Percentiles rank a stretch among this genome's conserved stretches.
phyloP scores from a whole-genome alignment of 2,113 vertebrate species.

The Oryzias woworae region DNA sequence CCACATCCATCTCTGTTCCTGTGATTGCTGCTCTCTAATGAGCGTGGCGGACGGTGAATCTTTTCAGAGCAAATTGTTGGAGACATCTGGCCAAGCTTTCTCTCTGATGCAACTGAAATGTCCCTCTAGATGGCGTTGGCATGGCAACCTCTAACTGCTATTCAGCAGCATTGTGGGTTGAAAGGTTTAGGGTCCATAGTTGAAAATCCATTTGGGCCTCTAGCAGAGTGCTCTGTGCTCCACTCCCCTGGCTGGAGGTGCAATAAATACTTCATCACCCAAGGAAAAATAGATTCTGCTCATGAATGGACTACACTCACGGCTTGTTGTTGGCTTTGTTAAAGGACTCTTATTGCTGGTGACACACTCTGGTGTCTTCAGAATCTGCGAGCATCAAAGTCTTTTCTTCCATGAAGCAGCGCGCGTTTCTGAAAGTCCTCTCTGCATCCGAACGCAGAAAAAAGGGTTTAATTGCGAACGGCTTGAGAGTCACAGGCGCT shows the following conservation, averaged over 20 bases:
- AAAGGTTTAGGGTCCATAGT: slow-evolving; percentile 93
- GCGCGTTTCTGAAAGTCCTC: slow-evolving; percentile 13
- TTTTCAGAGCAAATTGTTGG: slow-evolving; percentile 99
- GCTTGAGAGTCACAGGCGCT: slow-evolving; percentile 4
- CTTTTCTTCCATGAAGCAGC: neutral
- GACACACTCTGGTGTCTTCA: slow-evolving; percentile 48
- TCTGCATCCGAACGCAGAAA: slow-evolving; percentile 34
- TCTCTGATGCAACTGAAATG: slow-evolving; percentile 86
- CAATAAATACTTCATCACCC: slow-evolving; percentile 76
- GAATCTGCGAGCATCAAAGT: slow-evolving; percentile 9
- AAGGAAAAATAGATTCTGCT: slow-evolving; percentile 70
- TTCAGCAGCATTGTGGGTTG: slow-evolving; percentile 91
- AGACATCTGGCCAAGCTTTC: slow-evolving; percentile 99
- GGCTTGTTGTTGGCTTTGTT: slow-evolving; percentile 60
- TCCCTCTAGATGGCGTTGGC: slow-evolving; percentile 94
- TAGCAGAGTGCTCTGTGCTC: slow-evolving; percentile 79
- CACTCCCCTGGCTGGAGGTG: slow-evolving; percentile 73
- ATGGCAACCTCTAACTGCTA: slow-evolving; percentile 97
- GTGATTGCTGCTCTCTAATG: slow-evolving; percentile 94
- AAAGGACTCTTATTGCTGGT: slow-evolving; percentile 46
- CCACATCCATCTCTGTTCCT: slow-evolving; percentile 75
- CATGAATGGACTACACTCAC: slow-evolving; percentile 79
- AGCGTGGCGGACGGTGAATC: slow-evolving; percentile 86
- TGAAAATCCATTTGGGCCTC: slow-evolving; percentile 98
- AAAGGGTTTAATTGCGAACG: slow-evolving; percentile 26